A percentile compares a stretch with the other conserved stretches of the same genome.
These are phyloP conservation scores for Daboia siamensis DNA, from an alignment of 2,113 vertebrate species.

Conservation along the genomic window DNA sequence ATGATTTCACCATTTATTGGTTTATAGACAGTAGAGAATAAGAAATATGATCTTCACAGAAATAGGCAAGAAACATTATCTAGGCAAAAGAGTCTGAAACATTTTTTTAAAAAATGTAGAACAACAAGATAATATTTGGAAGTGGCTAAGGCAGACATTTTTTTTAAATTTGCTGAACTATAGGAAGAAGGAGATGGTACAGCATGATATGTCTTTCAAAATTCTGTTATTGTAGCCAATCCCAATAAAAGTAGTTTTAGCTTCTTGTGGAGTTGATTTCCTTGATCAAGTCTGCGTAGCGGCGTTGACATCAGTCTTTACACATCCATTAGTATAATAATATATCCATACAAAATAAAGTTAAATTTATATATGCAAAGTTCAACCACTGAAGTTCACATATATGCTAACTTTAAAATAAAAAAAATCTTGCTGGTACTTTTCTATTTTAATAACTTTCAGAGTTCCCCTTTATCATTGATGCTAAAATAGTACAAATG, in stretches of 20 bases:
- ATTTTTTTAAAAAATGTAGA: not conserved
- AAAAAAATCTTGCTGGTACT: not conserved
- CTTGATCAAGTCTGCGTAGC: not conserved
- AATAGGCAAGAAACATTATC: not conserved
- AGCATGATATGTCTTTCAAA: not conserved
- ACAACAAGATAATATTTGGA: not conserved
- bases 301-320: not conserved
- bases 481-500: not conserved
- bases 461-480: not conserved
- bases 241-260: not conserved
- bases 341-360: not conserved
- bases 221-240: not conserved
- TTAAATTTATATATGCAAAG: not conserved
- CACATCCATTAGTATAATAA: not conserved
- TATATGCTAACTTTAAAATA: not conserved
- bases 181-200: not conserved
- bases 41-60: not conserved
- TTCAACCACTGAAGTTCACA: not conserved
- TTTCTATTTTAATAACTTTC: not conserved
- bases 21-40: not conserved
- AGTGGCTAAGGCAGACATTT: not conserved
- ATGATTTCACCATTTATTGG: not conserved
- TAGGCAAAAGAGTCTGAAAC: not conserved
- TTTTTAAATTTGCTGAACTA: not conserved
- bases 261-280: not conserved